Evolutionary conservation across 1,140 invertebrate species (phyloP).

Genomic region (Stegodyphus dumicola): DNA sequence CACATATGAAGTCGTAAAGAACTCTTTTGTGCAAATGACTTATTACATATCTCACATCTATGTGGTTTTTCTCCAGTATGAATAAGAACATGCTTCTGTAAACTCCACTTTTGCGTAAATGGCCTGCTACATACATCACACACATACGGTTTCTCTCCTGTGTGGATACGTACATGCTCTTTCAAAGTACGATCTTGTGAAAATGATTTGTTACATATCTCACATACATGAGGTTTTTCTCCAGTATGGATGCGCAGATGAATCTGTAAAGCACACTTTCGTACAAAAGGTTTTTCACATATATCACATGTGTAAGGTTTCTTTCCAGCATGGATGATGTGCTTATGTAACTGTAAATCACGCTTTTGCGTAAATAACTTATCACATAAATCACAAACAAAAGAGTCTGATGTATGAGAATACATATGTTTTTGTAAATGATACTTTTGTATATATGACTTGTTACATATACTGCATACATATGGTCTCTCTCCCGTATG

Average conservation of each 20-base stretch:
- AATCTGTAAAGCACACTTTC: background rate
- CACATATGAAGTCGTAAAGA: too few species aligned
- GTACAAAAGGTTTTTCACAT: background rate
- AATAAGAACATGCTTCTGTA: too few species aligned
- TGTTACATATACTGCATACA: background rate
- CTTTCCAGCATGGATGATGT: background rate
- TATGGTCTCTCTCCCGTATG: slow-evolving; percentile 12
- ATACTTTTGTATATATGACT: background rate
- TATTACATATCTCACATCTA: too few species aligned
- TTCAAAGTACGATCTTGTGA: too few species aligned
- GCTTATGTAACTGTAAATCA: background rate
- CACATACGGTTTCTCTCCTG: too few species aligned
- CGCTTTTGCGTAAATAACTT: background rate
- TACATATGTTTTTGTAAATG: background rate
- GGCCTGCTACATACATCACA: too few species aligned
- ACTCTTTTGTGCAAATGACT: too few species aligned
- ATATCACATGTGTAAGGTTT: background rate
- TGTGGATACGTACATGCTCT: too few species aligned
- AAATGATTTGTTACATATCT: too few species aligned
- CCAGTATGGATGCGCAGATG: background rate
- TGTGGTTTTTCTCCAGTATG: too few species aligned
- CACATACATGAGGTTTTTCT: background rate
- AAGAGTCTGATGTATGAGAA: background rate
- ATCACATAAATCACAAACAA: background rate
- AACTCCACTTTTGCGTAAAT: too few species aligned